Conservation (phyloP, 2,113 vertebrate genomes). For the Isurus oxyrinchus region DNA sequence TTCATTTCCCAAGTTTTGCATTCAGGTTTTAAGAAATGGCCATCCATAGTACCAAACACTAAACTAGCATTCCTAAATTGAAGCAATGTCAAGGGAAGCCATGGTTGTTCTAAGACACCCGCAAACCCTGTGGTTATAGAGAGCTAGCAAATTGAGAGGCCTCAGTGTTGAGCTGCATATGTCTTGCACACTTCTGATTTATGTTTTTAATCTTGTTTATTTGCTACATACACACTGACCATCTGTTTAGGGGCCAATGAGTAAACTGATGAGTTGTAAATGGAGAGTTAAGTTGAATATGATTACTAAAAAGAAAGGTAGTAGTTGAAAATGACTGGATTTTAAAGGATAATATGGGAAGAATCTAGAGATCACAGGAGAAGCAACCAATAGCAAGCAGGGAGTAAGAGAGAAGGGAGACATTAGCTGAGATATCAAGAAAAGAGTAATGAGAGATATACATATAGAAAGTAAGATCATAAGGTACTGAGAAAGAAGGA, state of each 20-base stretch:
- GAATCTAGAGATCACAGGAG: neutral
- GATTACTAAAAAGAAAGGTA: neutral
- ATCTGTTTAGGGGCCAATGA: neutral
- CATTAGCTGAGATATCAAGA: neutral
- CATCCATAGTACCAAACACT: neutral
- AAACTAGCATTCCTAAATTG: neutral
- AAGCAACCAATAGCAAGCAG: neutral
- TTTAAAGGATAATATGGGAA: neutral
- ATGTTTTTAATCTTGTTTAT: constrained; percentile 1
- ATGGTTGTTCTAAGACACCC: neutral
- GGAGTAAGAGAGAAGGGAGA: neutral
- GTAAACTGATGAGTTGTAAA: constrained; percentile 13
- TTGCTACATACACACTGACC: neutral
- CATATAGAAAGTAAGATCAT: neutral
- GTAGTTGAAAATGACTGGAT: neutral
- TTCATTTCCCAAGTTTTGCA: neutral
- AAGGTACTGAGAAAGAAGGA: neutral
- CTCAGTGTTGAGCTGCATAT: neutral
- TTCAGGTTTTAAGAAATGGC: neutral
- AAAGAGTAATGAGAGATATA: neutral
- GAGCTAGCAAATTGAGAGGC: neutral
- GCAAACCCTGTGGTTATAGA: neutral
- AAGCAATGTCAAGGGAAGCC: neutral
- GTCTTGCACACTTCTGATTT: neutral
- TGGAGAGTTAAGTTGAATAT: neutral